A percentile compares a stretch with the other conserved stretches of the same genome.
Evolutionary conservation across 1,140 invertebrate genomes (phyloP).

Genomic region (Eupristina koningsbergeri): DNA sequence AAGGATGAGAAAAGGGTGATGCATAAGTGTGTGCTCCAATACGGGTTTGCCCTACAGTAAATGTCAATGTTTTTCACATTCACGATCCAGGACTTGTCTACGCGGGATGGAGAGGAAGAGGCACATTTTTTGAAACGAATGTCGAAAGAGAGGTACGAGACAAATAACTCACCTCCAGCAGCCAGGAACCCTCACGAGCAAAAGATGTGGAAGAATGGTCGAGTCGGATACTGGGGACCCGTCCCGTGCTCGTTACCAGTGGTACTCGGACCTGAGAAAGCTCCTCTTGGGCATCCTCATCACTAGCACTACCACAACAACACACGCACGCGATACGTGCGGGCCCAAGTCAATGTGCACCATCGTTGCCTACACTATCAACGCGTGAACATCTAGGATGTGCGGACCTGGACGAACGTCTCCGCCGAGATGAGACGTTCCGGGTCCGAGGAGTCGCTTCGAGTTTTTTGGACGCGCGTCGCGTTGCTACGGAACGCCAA

Average conservation of each 20-base stretch:
- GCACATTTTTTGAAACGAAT: not conserved
- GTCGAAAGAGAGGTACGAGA: not conserved
- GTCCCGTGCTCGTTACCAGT: too few species aligned
- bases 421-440: too few species aligned
- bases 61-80: too few species aligned
- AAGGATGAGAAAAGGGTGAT: not conserved
- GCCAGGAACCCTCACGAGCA: not conserved
- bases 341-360: not conserved
- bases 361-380: not conserved
- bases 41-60: too few species aligned
- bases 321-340: not conserved
- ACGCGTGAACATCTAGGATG: too few species aligned
- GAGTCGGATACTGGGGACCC: not conserved
- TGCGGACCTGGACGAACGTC: too few species aligned
- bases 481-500: slow-evolving; percentile 53
- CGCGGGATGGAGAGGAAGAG: too few species aligned
- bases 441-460: too few species aligned
- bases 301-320: not conserved
- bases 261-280: not conserved
- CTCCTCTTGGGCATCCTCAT: not conserved
- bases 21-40: too few species aligned
- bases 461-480: slow-evolving; percentile 57
- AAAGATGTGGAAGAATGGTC: not conserved
- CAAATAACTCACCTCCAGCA: slow-evolving; percentile 30
- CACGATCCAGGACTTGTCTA: not conserved